These are phyloP conservation scores for Pseudomyrmex sp. DNA, from an alignment of 1,140 invertebrate species.

Conservation along the genomic window DNA sequence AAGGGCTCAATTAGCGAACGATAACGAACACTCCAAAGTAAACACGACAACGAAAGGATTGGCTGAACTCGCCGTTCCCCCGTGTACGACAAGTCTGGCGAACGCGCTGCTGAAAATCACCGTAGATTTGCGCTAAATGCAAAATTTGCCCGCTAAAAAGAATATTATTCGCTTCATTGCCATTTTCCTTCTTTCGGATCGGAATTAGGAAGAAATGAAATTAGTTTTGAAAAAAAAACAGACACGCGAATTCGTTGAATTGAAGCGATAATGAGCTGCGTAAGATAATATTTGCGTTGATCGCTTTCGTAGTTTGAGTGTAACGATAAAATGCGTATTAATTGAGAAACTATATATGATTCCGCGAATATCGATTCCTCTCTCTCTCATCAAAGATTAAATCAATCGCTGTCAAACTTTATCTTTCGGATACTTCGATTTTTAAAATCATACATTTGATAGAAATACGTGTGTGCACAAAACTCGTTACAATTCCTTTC, in stretches of 20 bases:
- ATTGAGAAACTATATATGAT: too few species aligned
- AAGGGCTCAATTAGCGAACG: slow-evolving; percentile 76
- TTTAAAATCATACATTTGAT: slow-evolving; percentile 31
- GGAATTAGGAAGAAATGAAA: too few species aligned
- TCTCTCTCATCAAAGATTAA: too few species aligned
- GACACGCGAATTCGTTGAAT: too few species aligned
- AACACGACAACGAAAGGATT: slow-evolving; percentile 66
- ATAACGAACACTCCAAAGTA: slow-evolving; percentile 76
- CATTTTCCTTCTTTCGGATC: too few species aligned
- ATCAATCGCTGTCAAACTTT: too few species aligned
- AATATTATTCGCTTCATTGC: neutral
- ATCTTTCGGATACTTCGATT: neutral
- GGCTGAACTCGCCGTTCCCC: slow-evolving; percentile 38
- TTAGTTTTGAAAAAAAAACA: too few species aligned
- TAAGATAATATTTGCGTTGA: too few species aligned
- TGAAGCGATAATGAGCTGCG: too few species aligned
- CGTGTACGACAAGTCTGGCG: slow-evolving; percentile 24
- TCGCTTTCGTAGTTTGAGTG: too few species aligned
- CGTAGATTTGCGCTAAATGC: slow-evolving; percentile 50
- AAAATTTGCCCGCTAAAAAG: slow-evolving; percentile 14
- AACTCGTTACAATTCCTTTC: slow-evolving; percentile 16
- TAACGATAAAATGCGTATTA: too few species aligned
- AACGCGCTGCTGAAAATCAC: slow-evolving; percentile 61
- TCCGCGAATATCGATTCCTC: too few species aligned
- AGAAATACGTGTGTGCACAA: neutral